Evolutionary conservation across 2,888 invertebrate genomes (phyloP).

Genomic region (Meiosimyza platycephala): DNA sequence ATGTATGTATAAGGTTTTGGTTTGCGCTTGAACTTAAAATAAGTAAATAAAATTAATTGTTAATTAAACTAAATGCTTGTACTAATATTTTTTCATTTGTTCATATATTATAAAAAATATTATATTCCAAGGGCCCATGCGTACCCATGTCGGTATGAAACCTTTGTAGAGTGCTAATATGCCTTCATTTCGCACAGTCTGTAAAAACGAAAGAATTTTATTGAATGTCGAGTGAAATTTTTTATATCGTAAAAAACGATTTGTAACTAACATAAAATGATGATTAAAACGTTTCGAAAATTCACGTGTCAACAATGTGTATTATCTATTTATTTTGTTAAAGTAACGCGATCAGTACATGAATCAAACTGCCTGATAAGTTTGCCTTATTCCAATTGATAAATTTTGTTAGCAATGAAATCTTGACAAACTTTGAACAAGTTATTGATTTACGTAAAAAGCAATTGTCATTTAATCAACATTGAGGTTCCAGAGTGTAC

Average conservation of each 20-base stretch:
- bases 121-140: conserved; percentile 97
- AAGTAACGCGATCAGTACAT: too few species aligned
- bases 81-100: conserved; percentile 73
- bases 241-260: too few species aligned
- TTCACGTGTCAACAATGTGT: background rate
- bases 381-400: too few species aligned
- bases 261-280: background rate
- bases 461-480: too few species aligned
- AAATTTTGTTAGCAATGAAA: background rate
- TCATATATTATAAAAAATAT: conserved; percentile 96
- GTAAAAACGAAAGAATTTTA: conserved; percentile 41
- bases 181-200: conserved; percentile 91
- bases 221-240: background rate
- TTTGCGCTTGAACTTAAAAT: background rate
- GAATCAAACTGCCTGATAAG: too few species aligned
- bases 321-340: too few species aligned
- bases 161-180: conserved; percentile 91
- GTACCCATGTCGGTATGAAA: conserved; percentile 93
- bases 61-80: conserved; percentile 4
- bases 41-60: background rate
- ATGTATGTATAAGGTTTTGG: background rate
- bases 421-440: too few species aligned
- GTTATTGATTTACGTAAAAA: too few species aligned
- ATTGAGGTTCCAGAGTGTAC: too few species aligned
- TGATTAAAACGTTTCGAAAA: background rate